Percentiles rank a stretch among this genome's conserved stretches.
Evolutionary conservation across 2,888 invertebrate species (phyloP).

Genomic region (Prenolepis imparis): DNA sequence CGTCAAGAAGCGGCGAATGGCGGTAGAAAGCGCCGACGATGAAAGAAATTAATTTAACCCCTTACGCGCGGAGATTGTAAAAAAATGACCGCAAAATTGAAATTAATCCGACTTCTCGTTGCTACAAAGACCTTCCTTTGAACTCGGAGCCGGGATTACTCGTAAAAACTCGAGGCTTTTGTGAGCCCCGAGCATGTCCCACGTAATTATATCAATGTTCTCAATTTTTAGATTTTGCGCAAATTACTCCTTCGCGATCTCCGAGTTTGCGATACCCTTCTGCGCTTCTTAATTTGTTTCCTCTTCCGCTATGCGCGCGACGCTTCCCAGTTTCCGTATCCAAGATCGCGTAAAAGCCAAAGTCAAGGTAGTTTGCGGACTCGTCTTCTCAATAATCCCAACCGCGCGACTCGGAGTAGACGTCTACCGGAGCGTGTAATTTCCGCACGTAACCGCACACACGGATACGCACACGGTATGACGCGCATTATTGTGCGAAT

Average conservation of each 20-base stretch:
- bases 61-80: slow-evolving; percentile 30
- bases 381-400: slow-evolving; percentile 45
- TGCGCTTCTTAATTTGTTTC: not conserved
- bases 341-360: slow-evolving; percentile 25
- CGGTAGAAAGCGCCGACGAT: slow-evolving; percentile 19
- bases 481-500: slow-evolving; percentile 70
- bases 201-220: slow-evolving; percentile 18
- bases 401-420: slow-evolving; percentile 33
- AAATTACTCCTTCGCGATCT: not conserved
- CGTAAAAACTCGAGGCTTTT: slow-evolving; percentile 24
- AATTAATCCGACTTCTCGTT: slow-evolving; percentile 51
- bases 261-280: not conserved
- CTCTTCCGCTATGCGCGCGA: slow-evolving; percentile 14
- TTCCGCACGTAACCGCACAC: slow-evolving; percentile 53
- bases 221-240: slow-evolving; percentile 23
- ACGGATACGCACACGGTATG: slow-evolving; percentile 49
- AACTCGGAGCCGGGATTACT: slow-evolving; percentile 26
- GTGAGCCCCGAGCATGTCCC: not conserved
- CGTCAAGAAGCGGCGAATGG: slow-evolving; percentile 13
- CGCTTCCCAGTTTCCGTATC: not conserved
- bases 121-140: slow-evolving; percentile 32
- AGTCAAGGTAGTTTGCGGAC: slow-evolving; percentile 45
- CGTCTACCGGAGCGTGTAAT: slow-evolving; percentile 47
- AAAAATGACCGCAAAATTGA: slow-evolving; percentile 44
- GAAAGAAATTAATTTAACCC: slow-evolving; percentile 54